Conservation (phyloP, 1,140 invertebrate species). For the Pseudomyrmex dendroicus region DNA sequence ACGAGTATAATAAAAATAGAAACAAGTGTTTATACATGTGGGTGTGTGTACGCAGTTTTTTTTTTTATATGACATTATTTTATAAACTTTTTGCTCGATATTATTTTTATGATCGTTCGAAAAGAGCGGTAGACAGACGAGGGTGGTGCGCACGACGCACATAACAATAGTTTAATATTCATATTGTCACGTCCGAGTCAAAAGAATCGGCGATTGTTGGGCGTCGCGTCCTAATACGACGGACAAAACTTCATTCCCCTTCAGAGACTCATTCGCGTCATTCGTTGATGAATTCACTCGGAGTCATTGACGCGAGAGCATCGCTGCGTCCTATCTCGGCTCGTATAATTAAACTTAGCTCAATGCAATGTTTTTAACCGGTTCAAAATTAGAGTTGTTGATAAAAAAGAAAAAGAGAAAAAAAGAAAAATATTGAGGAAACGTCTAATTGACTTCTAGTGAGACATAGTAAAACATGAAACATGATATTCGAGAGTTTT, state of each 20-base stretch:
- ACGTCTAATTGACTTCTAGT: background rate
- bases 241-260: conserved; percentile 53
- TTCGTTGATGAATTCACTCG: conserved; percentile 47
- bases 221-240: conserved; percentile 42
- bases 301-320: conserved; percentile 50
- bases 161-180: conserved; percentile 61
- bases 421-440: too few relatives aligned
- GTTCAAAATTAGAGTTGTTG: conserved; percentile 12
- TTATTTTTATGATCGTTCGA: background rate
- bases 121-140: background rate
- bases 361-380: background rate
- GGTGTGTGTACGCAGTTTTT: background rate
- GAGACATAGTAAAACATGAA: background rate
- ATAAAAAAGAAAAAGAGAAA: conserved; percentile 6
- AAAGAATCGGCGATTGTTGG: conserved; percentile 6
- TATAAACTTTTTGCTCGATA: background rate
- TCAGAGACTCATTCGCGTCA: conserved; percentile 8
- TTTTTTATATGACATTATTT: background rate
- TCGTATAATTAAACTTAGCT: conserved; percentile 54
- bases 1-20: background rate
- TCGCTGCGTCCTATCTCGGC: conserved; percentile 37
- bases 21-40: background rate
- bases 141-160: conserved; percentile 13
- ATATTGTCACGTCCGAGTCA: conserved; percentile 52
- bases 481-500: background rate